Evolutionary conservation across 2,797 vertebrate genomes (phyloP).

Genomic region (Euphonia xanthogaster): DNA sequence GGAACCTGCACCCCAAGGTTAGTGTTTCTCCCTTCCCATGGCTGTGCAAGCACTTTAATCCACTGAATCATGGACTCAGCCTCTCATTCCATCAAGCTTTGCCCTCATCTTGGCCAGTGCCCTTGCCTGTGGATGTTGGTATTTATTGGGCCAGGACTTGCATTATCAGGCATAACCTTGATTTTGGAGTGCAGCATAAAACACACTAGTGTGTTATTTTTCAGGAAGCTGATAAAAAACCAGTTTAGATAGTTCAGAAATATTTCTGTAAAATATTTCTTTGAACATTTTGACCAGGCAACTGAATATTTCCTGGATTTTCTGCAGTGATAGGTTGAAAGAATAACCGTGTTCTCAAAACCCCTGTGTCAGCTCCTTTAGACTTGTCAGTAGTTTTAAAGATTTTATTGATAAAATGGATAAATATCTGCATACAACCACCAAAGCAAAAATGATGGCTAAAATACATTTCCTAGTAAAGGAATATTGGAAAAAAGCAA

Average conservation of each 20-base stretch:
- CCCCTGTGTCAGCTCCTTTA: constrained; percentile 12
- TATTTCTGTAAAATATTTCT: neutral
- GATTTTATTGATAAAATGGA: constrained; percentile 19
- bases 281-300: neutral
- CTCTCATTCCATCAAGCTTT: neutral
- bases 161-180: neutral
- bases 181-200: neutral
- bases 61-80: neutral
- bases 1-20: neutral
- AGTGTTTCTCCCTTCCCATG: fast-evolving
- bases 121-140: neutral
- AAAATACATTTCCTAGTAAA: neutral
- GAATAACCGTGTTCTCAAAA: constrained; percentile 10
- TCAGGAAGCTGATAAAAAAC: neutral
- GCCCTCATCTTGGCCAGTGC: too few species aligned
- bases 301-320: neutral
- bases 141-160: neutral
- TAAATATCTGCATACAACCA: neutral
- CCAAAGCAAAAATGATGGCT: neutral
- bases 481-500: neutral
- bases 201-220: fast-evolving
- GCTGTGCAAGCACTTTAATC: neutral
- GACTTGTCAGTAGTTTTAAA: neutral
- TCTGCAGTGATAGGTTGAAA: neutral
- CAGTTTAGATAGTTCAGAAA: neutral